Evolutionary conservation across 92 coral and sea anemone species (phyloP).

Genomic region (Porites rus): DNA sequence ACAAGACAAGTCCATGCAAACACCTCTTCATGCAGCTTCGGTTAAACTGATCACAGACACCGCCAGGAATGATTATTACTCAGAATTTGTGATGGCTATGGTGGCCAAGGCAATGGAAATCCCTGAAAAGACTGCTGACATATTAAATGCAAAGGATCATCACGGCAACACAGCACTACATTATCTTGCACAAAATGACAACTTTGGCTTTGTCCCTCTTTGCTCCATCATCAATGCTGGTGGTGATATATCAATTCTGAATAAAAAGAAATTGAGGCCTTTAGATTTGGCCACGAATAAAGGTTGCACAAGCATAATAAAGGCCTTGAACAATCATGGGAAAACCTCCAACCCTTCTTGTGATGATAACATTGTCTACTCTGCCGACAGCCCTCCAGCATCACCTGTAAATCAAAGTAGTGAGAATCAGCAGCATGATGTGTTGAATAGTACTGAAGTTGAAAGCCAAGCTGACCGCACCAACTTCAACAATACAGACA

Average conservation of each 20-base stretch:
- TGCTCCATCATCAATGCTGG: constrained; percentile 69
- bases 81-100: constrained; percentile 61
- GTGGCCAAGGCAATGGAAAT: constrained; percentile 58
- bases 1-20: constrained; percentile 72
- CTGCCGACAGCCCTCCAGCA: constrained; percentile 59
- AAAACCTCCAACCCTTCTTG: not conserved
- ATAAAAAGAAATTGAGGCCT: constrained; percentile 64
- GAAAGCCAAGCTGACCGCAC: not conserved
- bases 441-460: too few species aligned
- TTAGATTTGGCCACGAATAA: constrained; percentile 66
- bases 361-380: constrained; percentile 12
- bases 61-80: constrained; percentile 44
- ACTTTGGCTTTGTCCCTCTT: constrained; percentile 50
- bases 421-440: not conserved
- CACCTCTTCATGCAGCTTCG: constrained; percentile 86
- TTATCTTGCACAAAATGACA: constrained; percentile 74
- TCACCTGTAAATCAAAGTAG: constrained; percentile 21
- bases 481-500: not conserved
- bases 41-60: constrained; percentile 59
- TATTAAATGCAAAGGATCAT: constrained; percentile 62
- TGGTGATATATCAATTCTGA: constrained; percentile 53
- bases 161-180: constrained; percentile 78
- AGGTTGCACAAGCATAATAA: constrained; percentile 57
- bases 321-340: constrained; percentile 31
- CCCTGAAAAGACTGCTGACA: constrained; percentile 38